Evolutionary conservation across 2,888 invertebrate species (phyloP).

Genomic region (Lasioglossum oenotherae): DNA sequence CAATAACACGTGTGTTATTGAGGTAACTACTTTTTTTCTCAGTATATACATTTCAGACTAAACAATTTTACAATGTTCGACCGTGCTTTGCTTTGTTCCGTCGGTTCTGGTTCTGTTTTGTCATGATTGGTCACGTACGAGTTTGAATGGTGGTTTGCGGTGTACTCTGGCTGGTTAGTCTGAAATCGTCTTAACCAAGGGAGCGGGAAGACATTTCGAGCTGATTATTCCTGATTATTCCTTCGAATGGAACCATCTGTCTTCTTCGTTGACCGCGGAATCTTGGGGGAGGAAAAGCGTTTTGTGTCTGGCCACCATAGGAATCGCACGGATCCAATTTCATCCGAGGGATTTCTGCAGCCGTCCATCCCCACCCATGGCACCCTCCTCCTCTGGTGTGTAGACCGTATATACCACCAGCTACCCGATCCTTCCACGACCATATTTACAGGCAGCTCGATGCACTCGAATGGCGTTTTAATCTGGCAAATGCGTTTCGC

Average conservation of each 20-base stretch:
- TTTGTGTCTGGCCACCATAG: constrained; percentile 11
- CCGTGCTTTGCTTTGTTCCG: background rate
- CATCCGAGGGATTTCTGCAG: constrained; percentile 23
- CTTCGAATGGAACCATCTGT: background rate
- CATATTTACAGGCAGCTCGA: constrained; percentile 74
- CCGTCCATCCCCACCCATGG: background rate
- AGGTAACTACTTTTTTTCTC: too few relatives aligned
- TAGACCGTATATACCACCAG: background rate
- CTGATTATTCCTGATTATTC: background rate
- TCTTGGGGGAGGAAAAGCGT: constrained; percentile 19
- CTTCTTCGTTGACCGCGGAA: background rate
- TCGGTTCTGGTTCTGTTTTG: background rate
- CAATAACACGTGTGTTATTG: too few relatives aligned
- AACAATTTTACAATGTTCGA: background rate
- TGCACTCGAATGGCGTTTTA: constrained; percentile 73
- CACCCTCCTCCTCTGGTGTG: background rate
- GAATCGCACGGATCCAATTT: constrained; percentile 61
- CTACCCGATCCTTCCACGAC: constrained; percentile 41
- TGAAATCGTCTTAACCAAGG: background rate
- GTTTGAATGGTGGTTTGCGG: background rate
- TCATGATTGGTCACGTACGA: background rate
- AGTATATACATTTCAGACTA: background rate
- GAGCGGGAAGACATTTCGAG: background rate
- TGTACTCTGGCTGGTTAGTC: background rate
- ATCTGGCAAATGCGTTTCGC: constrained; percentile 71